phyloP scores from a whole-genome alignment of 1,140 invertebrate genomes.

The Rhysida immarginata region DNA sequence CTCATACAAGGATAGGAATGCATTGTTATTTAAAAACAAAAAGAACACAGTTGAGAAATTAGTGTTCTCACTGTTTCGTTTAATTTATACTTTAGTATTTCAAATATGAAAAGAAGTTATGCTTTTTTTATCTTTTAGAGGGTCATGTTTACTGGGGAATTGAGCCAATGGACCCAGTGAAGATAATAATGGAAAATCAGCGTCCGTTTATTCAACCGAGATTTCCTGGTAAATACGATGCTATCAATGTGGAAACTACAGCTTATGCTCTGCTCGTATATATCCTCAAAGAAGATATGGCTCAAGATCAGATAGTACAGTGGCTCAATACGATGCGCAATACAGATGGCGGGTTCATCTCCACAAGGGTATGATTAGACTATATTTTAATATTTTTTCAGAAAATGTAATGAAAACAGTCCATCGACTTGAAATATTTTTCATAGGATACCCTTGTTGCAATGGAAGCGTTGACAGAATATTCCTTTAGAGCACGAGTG shows the following conservation, averaged over 20 bases:
- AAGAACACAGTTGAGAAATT: no score
- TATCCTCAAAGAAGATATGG: slow-evolving; percentile 31
- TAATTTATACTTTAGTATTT: no score
- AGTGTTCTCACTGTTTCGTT: no score
- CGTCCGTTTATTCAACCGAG: slow-evolving; percentile 34
- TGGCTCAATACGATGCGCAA: slow-evolving; percentile 44
- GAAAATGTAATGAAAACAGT: background rate
- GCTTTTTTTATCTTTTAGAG: no score
- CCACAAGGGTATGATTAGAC: slow-evolving; percentile 39
- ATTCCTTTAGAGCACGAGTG: slow-evolving; percentile 38
- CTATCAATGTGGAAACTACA: slow-evolving; percentile 38
- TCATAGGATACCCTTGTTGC: slow-evolving; percentile 41
- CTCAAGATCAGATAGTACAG: slow-evolving; percentile 32
- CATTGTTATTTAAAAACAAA: no score
- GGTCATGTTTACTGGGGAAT: slow-evolving; percentile 36
- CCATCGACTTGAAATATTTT: background rate
- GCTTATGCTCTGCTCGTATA: slow-evolving; percentile 42
- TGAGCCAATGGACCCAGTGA: slow-evolving; percentile 24
- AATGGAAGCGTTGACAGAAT: slow-evolving; percentile 41
- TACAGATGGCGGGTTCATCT: slow-evolving; percentile 39
- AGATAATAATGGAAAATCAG: slow-evolving; percentile 33
- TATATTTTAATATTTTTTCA: slow-evolving; percentile 4
- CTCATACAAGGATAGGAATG: no score
- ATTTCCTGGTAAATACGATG: slow-evolving; percentile 28
- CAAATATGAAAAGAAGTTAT: no score